Evolutionary conservation across 2,888 invertebrate genomes (phyloP).

Genomic region (Prosapia bicincta): DNA sequence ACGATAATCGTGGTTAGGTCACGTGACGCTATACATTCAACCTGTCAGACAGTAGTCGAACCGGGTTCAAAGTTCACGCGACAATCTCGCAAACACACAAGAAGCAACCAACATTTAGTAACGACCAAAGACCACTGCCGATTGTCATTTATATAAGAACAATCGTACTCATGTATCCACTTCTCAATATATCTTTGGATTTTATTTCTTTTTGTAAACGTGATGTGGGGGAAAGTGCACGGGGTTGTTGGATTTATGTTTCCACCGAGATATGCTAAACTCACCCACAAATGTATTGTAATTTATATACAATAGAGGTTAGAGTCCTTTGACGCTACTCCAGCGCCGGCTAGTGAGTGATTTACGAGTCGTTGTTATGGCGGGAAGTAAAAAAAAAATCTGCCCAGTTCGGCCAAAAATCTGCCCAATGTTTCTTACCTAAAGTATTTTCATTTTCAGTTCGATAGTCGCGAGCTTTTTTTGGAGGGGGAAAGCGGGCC

Average conservation of each 20-base stretch:
- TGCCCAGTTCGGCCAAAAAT: neutral
- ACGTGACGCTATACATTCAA: neutral
- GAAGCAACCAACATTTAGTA: neutral
- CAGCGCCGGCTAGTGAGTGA: neutral
- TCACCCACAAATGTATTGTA: neutral
- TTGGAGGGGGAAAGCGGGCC: neutral
- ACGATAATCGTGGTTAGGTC: neutral
- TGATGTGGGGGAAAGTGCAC: neutral
- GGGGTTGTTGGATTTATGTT: neutral
- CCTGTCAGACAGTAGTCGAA: neutral
- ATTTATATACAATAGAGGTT: neutral
- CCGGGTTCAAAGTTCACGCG: neutral
- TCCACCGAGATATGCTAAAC: neutral
- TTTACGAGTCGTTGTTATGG: neutral
- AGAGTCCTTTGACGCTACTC: neutral
- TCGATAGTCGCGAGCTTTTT: neutral
- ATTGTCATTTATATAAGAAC: neutral
- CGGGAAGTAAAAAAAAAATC: neutral
- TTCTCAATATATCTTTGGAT: neutral
- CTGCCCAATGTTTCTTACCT: neutral
- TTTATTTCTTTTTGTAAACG: neutral
- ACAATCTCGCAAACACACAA: neutral
- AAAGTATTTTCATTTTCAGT: neutral
- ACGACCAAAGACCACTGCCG: neutral
- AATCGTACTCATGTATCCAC: neutral